Evolutionary conservation across 2,113 vertebrate genomes (phyloP).

Genomic region (Ceyx melanurus): DNA sequence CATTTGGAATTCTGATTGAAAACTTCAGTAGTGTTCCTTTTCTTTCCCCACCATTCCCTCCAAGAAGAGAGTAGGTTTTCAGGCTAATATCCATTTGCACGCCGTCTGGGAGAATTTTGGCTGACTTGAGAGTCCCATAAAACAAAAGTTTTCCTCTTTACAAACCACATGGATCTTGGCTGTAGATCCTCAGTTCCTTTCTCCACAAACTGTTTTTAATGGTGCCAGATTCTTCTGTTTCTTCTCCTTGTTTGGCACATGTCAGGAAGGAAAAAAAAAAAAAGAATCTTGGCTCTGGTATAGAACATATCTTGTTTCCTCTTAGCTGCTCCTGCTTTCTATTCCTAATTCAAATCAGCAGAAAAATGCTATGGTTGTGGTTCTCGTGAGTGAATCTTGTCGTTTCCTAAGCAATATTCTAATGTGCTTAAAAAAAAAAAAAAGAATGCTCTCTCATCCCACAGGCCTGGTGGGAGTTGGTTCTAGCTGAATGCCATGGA

Average conservation of each 20-base stretch:
- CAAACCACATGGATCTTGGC: conserved; percentile 71
- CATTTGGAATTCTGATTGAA: conserved; percentile 59
- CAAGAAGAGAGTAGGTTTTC: conserved; percentile 56
- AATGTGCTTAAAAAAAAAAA: neutral
- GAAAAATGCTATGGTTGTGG: conserved; percentile 50
- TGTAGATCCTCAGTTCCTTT: conserved; percentile 66
- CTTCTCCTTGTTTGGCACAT: conserved; percentile 71
- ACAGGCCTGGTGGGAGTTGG: neutral
- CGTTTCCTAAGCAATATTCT: conserved; percentile 46
- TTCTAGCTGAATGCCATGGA: neutral
- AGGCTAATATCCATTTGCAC: conserved; percentile 70
- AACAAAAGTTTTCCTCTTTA: conserved; percentile 68
- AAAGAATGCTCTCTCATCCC: neutral
- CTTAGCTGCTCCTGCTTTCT: conserved; percentile 61
- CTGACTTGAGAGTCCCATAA: conserved; percentile 60
- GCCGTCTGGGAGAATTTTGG: conserved; percentile 65
- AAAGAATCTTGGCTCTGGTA: conserved; percentile 58
- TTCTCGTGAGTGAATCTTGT: conserved; percentile 42
- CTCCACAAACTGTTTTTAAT: conserved; percentile 71
- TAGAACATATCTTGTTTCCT: conserved; percentile 72
- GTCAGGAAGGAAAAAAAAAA: conserved; percentile 27
- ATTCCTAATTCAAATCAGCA: conserved; percentile 67
- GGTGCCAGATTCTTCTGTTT: conserved; percentile 71
- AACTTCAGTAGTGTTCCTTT: conserved; percentile 51
- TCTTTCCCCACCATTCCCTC: conserved; percentile 12